Evolutionary conservation across 2,888 invertebrate genomes (phyloP).

Genomic region (Drosophila lutescens): DNA sequence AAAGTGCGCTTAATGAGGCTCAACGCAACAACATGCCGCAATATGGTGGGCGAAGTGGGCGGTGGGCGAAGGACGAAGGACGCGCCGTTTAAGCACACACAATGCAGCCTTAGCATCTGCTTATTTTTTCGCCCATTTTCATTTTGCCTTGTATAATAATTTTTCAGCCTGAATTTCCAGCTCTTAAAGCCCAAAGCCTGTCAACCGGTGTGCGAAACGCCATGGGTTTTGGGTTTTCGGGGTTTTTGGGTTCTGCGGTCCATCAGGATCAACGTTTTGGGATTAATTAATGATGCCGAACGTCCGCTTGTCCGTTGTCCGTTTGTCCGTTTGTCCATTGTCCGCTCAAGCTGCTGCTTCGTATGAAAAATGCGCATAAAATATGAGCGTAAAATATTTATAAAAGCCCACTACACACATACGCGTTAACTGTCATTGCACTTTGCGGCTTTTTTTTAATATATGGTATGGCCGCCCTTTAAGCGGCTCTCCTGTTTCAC

Average conservation of each 20-base stretch:
- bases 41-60: constrained; percentile 26
- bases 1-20: constrained; percentile 67
- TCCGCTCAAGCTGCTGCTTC: constrained; percentile 42
- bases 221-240: constrained; percentile 4
- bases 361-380: constrained; percentile 53
- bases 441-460: constrained; percentile 51
- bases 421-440: constrained; percentile 53
- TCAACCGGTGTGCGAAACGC: constrained; percentile 1
- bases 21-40: constrained; percentile 56
- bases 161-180: constrained; percentile 4
- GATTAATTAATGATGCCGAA: constrained; percentile 52
- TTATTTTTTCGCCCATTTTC: background rate
- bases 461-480: constrained; percentile 43
- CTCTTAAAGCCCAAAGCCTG: constrained; percentile 11
- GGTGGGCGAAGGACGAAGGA: constrained; percentile 13
- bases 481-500: constrained; percentile 19
- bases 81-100: constrained; percentile 14
- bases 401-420: constrained; percentile 42
- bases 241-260: background rate
- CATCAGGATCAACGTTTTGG: constrained; percentile 43
- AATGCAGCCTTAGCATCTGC: constrained; percentile 15
- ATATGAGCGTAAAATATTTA: constrained; percentile 47
- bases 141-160: background rate
- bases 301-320: constrained; percentile 14
- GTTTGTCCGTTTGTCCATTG: constrained; percentile 15